Evolutionary conservation across 2,113 vertebrate species (phyloP), one percentile per base, ranked within the genome.

Genomic region (Pteruthius melanotis): DNA sequence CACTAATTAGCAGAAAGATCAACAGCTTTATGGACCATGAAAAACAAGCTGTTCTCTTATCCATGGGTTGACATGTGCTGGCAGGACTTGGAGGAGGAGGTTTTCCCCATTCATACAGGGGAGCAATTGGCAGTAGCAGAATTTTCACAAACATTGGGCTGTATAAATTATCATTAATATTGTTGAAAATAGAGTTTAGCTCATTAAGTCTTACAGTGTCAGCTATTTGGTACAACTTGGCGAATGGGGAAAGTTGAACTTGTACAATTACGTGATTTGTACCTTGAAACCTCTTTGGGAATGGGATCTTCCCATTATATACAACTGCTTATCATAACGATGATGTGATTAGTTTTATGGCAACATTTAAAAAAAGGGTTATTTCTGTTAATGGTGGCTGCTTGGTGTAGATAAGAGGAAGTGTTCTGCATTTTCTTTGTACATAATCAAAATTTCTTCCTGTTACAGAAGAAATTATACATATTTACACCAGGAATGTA

Each of bases 1-100:
- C 33, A 31, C 70, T 94, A 83, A 94, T 93, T 91, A 93, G 54
- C 50, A 91, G 93, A 74, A 93, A 93, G 69, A 93, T 89, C 84
- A 93, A 52, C 94, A 86, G 64, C 54, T 85, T 93, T 87, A 94
- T 93, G 91, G 82, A 42, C 82, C 63, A 6, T 93, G 82, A 77
- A 93, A 50, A 95, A 47, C 59, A 93, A 97, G 82, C 84, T 97
- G 71, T 94, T 94, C 50, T 54, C 19, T 79, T 92, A 63, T 44
- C 65, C 45, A 10, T 74, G 37, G 26, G 6, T 65, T 92, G 45
- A 27, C 56, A 37, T 49, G 35, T 78, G 61, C 53, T 79, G 31
- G 53, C 17, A 81, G 35, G 56, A 47, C 30, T 89, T 71, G 18
- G 26, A 77, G 87, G 33, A 37, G 23, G 21, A 74, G 10, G 5